Evolutionary conservation across 2,888 invertebrate species (phyloP).

Genomic region (Nesidiocoris tenuis): DNA sequence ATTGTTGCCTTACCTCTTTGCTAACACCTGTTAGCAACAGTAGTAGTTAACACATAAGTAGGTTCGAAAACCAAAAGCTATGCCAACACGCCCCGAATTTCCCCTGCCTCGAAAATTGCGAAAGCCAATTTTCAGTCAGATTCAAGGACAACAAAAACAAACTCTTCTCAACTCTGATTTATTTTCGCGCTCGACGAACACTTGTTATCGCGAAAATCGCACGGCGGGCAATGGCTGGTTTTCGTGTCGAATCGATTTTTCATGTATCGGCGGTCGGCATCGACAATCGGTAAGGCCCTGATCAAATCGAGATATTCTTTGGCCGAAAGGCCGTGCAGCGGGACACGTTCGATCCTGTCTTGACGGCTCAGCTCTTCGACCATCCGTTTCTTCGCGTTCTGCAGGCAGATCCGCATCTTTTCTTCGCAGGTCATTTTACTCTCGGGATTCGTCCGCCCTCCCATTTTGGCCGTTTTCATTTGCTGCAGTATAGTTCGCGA

Average conservation of each 20-base stretch:
- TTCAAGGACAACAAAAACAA: no score
- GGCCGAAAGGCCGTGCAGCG: conserved; percentile 15
- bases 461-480: not conserved
- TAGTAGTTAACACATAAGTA: no score
- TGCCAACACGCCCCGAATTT: no score
- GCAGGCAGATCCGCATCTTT: conserved; percentile 18
- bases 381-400: conserved; percentile 3
- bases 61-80: no score
- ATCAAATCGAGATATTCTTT: conserved; percentile 7
- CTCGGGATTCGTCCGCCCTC: not conserved
- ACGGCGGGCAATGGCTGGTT: conserved; percentile 4
- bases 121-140: no score
- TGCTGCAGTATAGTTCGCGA: not conserved
- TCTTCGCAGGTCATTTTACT: conserved; percentile 19
- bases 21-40: no score
- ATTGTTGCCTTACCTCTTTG: no score
- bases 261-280: not conserved
- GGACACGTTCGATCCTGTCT: not conserved
- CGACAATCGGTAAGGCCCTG: conserved; percentile 6
- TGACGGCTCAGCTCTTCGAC: conserved; percentile 12
- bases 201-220: conserved; percentile 2
- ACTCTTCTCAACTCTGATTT: no score
- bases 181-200: no score
- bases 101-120: no score
- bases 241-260: conserved; percentile 6